Evolutionary conservation across 2,113 vertebrate species (phyloP).

Genomic region (Cairina moschata): DNA sequence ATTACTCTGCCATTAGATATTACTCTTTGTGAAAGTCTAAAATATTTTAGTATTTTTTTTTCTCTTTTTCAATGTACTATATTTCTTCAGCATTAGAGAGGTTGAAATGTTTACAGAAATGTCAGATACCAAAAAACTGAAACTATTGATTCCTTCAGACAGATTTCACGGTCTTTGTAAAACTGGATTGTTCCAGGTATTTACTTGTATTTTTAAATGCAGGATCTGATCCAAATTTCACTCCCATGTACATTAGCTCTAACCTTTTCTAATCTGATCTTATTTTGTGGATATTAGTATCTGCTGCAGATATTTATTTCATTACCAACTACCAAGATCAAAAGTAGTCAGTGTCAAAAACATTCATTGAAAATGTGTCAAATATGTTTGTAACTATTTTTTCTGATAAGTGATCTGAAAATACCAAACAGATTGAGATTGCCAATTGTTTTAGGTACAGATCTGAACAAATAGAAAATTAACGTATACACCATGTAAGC

Average conservation of each 20-base stretch:
- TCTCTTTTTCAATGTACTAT: neutral
- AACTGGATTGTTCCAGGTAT: neutral
- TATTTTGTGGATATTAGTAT: neutral
- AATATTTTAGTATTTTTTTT: neutral
- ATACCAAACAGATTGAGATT: neutral
- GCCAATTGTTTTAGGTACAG: neutral
- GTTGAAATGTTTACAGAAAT: neutral
- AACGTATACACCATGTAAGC: neutral
- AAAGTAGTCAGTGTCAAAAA: neutral
- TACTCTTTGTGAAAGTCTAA: neutral
- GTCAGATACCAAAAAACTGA: neutral
- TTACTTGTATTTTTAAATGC: neutral
- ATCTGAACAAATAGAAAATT: neutral
- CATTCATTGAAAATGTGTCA: neutral
- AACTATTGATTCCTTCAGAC: neutral
- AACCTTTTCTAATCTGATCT: neutral
- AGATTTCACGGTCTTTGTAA: neutral
- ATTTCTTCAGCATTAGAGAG: neutral
- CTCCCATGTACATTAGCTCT: neutral
- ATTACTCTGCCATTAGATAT: neutral
- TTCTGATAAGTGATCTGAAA: neutral
- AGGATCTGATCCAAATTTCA: neutral
- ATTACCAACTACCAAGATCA: neutral
- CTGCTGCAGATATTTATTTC: neutral
- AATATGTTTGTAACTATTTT: neutral